These are phyloP conservation scores for Lasiommata megera DNA, from an alignment of 2,888 invertebrate genomes.

Conservation along the genomic window DNA sequence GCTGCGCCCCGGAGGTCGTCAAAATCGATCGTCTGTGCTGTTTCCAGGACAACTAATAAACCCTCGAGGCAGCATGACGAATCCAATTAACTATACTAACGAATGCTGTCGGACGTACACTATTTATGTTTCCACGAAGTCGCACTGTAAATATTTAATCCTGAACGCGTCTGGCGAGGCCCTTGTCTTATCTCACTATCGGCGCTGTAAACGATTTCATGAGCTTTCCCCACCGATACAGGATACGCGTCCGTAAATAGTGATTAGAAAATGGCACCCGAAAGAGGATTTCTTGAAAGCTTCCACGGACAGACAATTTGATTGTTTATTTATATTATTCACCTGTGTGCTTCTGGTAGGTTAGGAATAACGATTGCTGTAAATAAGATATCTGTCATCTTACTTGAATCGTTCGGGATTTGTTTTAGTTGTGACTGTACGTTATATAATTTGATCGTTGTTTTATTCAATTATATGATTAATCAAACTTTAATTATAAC, in stretches of 20 bases:
- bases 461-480: too few relatives aligned
- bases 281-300: conserved; percentile 52
- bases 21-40: too few relatives aligned
- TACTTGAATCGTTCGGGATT: not conserved
- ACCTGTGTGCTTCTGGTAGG: conserved; percentile 48
- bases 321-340: conserved; percentile 53
- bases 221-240: conserved; percentile 48
- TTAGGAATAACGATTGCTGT: conserved; percentile 44
- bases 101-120: conserved; percentile 64
- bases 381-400: conserved; percentile 40
- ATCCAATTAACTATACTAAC: conserved; percentile 74
- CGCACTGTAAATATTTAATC: conserved; percentile 76
- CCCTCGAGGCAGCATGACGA: conserved; percentile 62
- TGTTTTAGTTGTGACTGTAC: not conserved
- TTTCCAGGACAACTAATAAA: conserved; percentile 36
- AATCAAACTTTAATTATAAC: too few relatives aligned
- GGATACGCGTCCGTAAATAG: conserved; percentile 64
- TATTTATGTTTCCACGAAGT: conserved; percentile 76
- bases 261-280: conserved; percentile 60
- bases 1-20: too few relatives aligned
- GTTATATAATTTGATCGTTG: too few relatives aligned
- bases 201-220: conserved; percentile 53
- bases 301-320: conserved; percentile 49
- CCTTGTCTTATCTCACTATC: conserved; percentile 69
- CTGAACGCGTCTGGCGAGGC: conserved; percentile 68